Evolutionary conservation across 2,888 invertebrate species (phyloP).

Genomic region (Dione vanillae): DNA sequence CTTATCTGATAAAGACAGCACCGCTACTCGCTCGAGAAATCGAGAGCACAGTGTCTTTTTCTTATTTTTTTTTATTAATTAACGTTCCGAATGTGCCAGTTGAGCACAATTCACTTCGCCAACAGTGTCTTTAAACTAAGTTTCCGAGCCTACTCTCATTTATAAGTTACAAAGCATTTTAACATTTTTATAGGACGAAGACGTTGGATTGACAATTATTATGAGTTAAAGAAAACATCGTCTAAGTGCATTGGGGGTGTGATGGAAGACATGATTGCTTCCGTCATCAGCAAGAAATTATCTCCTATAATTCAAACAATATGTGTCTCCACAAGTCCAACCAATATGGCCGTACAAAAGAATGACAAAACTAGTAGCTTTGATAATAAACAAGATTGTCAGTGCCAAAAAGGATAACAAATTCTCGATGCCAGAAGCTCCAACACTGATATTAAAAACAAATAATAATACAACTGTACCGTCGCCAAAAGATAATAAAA

Average conservation of each 20-base stretch:
- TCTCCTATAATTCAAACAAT: conserved; percentile 65
- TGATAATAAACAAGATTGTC: conserved; percentile 47
- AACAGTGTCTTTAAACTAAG: too few species aligned
- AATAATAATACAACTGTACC: conserved; percentile 24
- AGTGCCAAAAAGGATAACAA: neutral
- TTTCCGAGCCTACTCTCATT: too few species aligned
- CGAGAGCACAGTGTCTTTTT: too few species aligned
- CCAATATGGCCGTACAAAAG: conserved; percentile 29
- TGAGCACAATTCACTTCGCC: too few species aligned
- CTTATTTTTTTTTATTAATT: too few species aligned
- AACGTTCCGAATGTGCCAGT: too few species aligned
- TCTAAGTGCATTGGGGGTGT: conserved; percentile 67
- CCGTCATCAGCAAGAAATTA: conserved; percentile 58
- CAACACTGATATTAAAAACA: conserved; percentile 4
- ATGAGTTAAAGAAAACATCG: conserved; percentile 60
- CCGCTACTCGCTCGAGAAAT: too few species aligned
- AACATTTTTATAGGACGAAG: conserved; percentile 56
- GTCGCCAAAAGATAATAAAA: conserved; percentile 22
- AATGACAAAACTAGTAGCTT: conserved; percentile 47
- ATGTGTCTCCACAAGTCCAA: conserved; percentile 61
- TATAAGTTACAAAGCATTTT: neutral
- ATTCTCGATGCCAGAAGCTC: neutral
- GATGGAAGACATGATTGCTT: conserved; percentile 51
- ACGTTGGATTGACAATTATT: conserved; percentile 51
- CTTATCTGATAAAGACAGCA: too few species aligned